Conservation (phyloP, 2,113 vertebrate genomes). For the Dipodomys merriami region DNA sequence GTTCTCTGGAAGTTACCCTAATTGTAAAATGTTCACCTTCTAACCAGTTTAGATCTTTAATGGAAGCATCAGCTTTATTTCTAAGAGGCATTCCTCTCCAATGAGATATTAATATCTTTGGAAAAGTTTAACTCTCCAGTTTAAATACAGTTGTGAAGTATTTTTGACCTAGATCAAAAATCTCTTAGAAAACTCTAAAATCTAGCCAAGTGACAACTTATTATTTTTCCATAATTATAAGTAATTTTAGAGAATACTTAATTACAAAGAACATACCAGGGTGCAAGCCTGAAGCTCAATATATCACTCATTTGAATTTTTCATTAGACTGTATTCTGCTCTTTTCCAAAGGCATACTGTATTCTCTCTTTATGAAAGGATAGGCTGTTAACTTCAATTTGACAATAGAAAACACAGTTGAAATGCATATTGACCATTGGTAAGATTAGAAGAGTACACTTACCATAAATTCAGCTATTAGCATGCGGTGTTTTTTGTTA, state of each 20-base stretch:
- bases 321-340: background rate
- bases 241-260: constrained; percentile 27
- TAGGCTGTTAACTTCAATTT: background rate
- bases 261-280: background rate
- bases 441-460: background rate
- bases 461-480: background rate
- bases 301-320: constrained; percentile 7
- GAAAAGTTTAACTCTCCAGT: background rate
- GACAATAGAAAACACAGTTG: background rate
- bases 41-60: background rate
- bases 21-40: background rate
- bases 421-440: background rate
- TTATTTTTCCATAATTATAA: constrained; percentile 33
- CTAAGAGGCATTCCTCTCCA: background rate
- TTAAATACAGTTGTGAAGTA: background rate
- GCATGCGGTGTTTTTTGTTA: background rate
- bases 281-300: background rate
- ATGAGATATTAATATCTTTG: background rate
- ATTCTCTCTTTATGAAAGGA: background rate
- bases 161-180: constrained; percentile 22
- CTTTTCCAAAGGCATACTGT: constrained; percentile 43
- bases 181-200: background rate
- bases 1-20: background rate
- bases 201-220: background rate
- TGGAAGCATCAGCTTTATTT: background rate